Evolutionary conservation across 2,888 invertebrate genomes (phyloP), one percentile per base, ranked within the genome.

Genomic region (Netelia inedita): DNA sequence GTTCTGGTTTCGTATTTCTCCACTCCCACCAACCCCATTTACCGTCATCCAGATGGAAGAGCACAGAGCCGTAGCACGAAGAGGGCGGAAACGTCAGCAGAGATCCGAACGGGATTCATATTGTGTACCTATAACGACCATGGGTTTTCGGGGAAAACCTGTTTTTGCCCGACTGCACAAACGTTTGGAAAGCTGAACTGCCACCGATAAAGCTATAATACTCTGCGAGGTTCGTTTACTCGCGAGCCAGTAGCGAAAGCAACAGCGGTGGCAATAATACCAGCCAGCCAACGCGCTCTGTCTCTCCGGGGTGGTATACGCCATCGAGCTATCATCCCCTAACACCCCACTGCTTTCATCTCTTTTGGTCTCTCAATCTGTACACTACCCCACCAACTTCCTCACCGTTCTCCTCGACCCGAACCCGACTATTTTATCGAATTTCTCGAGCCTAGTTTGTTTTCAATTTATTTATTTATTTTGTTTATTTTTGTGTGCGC

Each of bases 131-230:
- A 63, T 21, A 63, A 63, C 69, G 55, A 46, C 53, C 43, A 46
- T 57, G 59, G 72, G 76, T 83, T 72, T 80, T 83, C 43, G 75
- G n/a, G 35, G 14, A 53, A 76, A 76, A 80, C 72, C 66, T 11
- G 71, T 82, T 79, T 80, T 80, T 59, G 21, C 55, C 53, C 35
- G 71, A 80, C 59, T 75, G 72, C 46, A 41, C 74, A 81, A 85
- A 86, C 83, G 75, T 85, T 85, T 79, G 85, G 72, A 86, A 69
- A 83, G 78, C 85, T 85, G 82, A 85, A 72, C 61, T 66, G 69
- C 80, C 28, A 41, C 21, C 75, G 85, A 86, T 86, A 85, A 86
- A 85, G 68, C 82, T 78, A 66, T 65, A 86, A 79, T 69, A 61
- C 74, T 66, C 80, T 43, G 55, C 41, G 69, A 50, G 53, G 72